Base-by-base conservation (phyloP, 1,140 invertebrate genomes). In the Apocrypta bakeri region DNA sequence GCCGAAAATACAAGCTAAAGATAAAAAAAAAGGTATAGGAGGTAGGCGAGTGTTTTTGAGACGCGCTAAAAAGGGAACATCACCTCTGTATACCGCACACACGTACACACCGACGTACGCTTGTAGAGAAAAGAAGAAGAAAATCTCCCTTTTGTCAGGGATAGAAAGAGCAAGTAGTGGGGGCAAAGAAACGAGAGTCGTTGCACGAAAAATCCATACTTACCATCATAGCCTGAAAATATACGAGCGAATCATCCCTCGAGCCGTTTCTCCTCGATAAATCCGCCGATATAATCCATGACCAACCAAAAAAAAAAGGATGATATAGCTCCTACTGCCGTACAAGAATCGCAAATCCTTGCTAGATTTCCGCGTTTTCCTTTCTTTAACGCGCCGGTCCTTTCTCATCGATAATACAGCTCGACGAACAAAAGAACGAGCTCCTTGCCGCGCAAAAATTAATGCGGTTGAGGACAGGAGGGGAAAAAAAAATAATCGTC, bases 161-260 rank as follows among this genome's bases (percentile, higher is more conserved):
- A 0, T 31, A 31, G 69, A 40, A n/a, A 73, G 71, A 2, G 24
- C 9, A 9, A 0, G 73, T 3, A 31, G 1, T 0, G 25, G 48
- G 0, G 42, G 29, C 14, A 31, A 25, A 17, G 11, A 24, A 24
- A 56, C 9, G 42, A n/a, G 40, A 24, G 14, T 29, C 42, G 75
- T 66, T 82, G 71, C 21, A 78, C 68, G 33, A 42, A 48, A 82
- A 78, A 78, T 78, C 68, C 75, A 61, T 82, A 78, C 64, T 69
- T 56, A 33, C 64, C 27, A 82, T 82, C 80, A 76, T 82, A 25
- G 42, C 25, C n/a, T 27, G 66, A 64, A 40, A 82, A 72, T 72
- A 78, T 78, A 82, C 31, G 75, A 72, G 72, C 29, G 63, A 81
- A 69, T 77, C 66, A 82, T 82, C 64, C 17, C 37, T 14, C 61